Percentiles rank a stretch among this genome's conserved stretches.
Evolutionary conservation across 2,888 invertebrate genomes (phyloP).

Genomic region (Diploptera punctata): DNA sequence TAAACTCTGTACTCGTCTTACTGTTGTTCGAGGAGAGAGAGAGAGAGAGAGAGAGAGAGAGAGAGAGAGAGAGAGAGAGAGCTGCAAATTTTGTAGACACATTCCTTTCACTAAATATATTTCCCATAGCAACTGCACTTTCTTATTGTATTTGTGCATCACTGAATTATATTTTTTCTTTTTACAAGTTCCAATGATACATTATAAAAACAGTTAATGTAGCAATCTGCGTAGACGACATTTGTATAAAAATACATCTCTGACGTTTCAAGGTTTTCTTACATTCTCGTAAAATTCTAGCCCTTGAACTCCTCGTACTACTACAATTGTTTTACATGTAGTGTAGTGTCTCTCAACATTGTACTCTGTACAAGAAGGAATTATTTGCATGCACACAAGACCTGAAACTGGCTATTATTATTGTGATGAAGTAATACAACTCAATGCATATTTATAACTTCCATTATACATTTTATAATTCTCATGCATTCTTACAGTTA

Average conservation of each 20-base stretch:
- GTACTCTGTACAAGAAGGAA: neutral
- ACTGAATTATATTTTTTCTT: neutral
- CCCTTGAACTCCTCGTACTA: neutral
- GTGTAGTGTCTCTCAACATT: neutral
- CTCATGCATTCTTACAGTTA: too few species aligned
- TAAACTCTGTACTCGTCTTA: neutral
- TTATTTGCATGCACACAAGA: neutral
- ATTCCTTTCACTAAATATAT: conserved; percentile 4
- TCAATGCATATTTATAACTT: too few species aligned
- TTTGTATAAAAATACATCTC: neutral
- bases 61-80: neutral
- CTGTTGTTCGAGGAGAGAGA: neutral
- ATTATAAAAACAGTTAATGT: neutral
- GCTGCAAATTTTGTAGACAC: neutral
- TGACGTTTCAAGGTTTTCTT: neutral
- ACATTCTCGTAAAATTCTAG: neutral
- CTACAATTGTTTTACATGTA: neutral
- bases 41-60: too few species aligned
- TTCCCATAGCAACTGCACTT: neutral
- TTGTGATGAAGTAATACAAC: too few species aligned
- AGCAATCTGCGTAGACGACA: neutral
- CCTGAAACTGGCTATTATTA: too few species aligned
- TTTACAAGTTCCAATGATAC: neutral
- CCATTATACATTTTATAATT: too few species aligned
- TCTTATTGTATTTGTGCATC: neutral